A percentile compares a stretch with the other conserved stretches of the same genome.
These are phyloP conservation scores for Aphelenchoides avenae DNA, from an alignment of 1,140 invertebrate genomes.

Conservation along the genomic window DNA sequence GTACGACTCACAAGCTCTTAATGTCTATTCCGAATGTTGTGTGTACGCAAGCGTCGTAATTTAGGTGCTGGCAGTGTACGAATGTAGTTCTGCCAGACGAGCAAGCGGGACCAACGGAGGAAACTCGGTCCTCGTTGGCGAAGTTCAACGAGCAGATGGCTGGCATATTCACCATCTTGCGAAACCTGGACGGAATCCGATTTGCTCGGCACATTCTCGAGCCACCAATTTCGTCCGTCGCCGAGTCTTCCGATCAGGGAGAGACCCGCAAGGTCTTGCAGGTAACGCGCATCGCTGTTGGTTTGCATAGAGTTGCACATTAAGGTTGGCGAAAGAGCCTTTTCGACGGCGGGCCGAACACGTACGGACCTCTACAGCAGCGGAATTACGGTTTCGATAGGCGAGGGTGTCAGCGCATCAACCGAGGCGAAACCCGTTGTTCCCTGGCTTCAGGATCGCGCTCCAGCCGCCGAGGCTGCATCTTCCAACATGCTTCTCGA, in stretches of 20 bases:
- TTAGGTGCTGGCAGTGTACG: conserved; percentile 51
- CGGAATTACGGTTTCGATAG: conserved; percentile 43
- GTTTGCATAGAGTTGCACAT: not conserved
- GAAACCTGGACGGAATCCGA: conserved; percentile 44
- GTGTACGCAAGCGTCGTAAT: not conserved
- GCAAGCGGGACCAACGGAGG: conserved; percentile 37
- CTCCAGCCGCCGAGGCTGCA: conserved; percentile 4
- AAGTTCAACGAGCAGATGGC: conserved; percentile 53
- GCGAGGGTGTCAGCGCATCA: conserved; percentile 20
- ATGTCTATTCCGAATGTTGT: not conserved
- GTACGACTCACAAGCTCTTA: no score
- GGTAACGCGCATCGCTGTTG: not conserved
- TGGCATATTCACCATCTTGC: conserved; percentile 47
- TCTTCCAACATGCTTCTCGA: no score
- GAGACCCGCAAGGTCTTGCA: not conserved
- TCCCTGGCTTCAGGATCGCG: conserved; percentile 34
- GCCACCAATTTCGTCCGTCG: conserved; percentile 32
- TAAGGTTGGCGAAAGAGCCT: conserved; percentile 41
- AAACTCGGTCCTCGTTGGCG: conserved; percentile 43
- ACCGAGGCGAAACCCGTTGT: conserved; percentile 36
- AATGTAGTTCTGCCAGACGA: conserved; percentile 34
- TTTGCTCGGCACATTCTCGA: conserved; percentile 48
- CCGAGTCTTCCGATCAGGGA: not conserved
- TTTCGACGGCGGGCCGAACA: conserved; percentile 22
- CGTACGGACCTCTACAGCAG: conserved; percentile 33